Percentiles rank a stretch among this genome's conserved stretches.
Evolutionary conservation across 1,140 invertebrate genomes (phyloP).

Genomic region (Brachionus paranguensis): DNA sequence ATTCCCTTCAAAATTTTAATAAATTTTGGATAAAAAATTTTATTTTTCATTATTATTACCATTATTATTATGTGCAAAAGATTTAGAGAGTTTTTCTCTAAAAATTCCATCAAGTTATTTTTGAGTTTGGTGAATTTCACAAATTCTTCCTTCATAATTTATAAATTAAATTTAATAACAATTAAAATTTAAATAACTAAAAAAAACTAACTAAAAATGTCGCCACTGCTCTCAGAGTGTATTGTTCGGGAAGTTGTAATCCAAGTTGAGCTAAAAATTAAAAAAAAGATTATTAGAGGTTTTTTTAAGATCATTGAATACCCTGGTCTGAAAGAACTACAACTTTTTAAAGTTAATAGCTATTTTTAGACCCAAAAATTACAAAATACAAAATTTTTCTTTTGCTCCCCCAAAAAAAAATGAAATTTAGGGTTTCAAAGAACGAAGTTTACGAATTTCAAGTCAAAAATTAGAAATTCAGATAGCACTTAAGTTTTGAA

Average conservation of each 20-base stretch:
- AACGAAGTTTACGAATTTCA: no score
- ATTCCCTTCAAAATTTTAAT: background rate
- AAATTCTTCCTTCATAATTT: slow-evolving; percentile 27
- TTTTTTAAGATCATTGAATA: background rate
- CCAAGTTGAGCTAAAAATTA: slow-evolving; percentile 23
- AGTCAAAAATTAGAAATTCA: no score
- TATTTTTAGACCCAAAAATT: no score
- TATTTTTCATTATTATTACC: background rate
- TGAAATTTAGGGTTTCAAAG: no score
- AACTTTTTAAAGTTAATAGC: no score
- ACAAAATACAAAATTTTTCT: no score
- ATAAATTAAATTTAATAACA: background rate
- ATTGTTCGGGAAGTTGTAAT: slow-evolving; percentile 32
- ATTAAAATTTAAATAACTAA: background rate
- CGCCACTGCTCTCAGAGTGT: slow-evolving; percentile 16
- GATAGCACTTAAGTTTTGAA: no score
- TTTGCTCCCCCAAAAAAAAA: no score
- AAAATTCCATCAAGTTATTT: slow-evolving; percentile 28
- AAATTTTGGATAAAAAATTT: background rate
- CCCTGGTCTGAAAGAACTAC: no score
- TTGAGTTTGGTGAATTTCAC: slow-evolving; percentile 29
- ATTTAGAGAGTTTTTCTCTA: slow-evolving; percentile 4
- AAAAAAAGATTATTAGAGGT: background rate
- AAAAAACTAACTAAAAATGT: slow-evolving; percentile 25
- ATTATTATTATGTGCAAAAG: background rate